phyloP scores from a whole-genome alignment of 35 echinoderm and acorn worm genomes.

The Acanthaster planci region DNA sequence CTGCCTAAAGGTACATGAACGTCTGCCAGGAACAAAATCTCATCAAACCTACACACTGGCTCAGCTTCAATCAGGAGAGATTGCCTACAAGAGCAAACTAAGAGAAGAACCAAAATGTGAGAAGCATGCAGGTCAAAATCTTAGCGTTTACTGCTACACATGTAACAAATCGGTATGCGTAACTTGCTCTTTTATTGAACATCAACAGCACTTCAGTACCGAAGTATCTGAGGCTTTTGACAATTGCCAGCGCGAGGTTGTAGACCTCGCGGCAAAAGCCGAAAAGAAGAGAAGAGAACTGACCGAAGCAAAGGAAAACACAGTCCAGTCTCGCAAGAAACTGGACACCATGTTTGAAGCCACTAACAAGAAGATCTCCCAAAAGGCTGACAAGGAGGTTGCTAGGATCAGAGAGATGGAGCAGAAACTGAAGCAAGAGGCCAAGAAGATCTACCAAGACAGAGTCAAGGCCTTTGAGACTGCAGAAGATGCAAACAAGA shows the following conservation, averaged over 20 bases:
- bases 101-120: conserved; percentile 12
- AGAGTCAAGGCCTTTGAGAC: not conserved
- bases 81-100: conserved; percentile 9
- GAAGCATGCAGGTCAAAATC: not conserved
- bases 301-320: not conserved
- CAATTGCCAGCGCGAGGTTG: not conserved
- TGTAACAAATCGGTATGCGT: not conserved
- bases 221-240: not conserved
- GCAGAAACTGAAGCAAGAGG: conserved; percentile 17
- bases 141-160: not conserved
- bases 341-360: not conserved
- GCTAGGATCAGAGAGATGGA: not conserved
- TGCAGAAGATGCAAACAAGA: not conserved
- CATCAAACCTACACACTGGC: not conserved
- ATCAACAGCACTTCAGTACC: not conserved
- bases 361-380: not conserved
- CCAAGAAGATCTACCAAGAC: not conserved
- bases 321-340: not conserved
- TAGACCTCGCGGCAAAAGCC: not conserved
- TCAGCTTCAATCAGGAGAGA: not conserved
- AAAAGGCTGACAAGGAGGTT: conserved; percentile 11
- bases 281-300: not conserved
- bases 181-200: not conserved
- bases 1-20: not conserved
- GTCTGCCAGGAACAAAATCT: not conserved